Evolutionary conservation across 1,140 invertebrate species (phyloP).

Genomic region (Leptopilina boulardi): DNA sequence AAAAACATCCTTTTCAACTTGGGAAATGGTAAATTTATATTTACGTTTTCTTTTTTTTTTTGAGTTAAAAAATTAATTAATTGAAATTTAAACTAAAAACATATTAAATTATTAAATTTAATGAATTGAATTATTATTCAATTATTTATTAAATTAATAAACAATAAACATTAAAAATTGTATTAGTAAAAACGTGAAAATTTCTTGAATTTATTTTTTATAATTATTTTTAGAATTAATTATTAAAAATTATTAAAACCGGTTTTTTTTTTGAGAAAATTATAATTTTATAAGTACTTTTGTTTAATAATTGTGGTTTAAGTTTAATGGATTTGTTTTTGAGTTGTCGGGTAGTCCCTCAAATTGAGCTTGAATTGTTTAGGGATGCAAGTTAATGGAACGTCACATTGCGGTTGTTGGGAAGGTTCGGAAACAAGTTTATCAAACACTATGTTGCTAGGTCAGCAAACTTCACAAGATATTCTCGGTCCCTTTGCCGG

Average conservation of each 20-base stretch:
- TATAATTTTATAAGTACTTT: too few relatives aligned
- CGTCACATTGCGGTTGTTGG: conserved; percentile 74
- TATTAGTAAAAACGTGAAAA: too few relatives aligned
- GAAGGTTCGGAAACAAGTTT: conserved; percentile 74
- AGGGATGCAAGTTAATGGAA: conserved; percentile 76
- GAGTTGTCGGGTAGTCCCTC: neutral
- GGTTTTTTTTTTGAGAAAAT: too few relatives aligned
- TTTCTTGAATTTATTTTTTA: too few relatives aligned
- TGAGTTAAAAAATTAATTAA: neutral
- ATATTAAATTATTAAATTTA: too few relatives aligned
- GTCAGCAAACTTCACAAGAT: conserved; percentile 74
- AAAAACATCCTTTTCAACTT: neutral
- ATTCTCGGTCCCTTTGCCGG: conserved; percentile 72
- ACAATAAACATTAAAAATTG: too few relatives aligned
- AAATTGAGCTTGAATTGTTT: conserved; percentile 40
- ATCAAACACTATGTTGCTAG: conserved; percentile 71
- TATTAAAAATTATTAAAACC: too few relatives aligned
- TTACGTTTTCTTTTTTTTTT: neutral
- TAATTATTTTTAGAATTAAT: too few relatives aligned
- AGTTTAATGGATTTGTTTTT: neutral
- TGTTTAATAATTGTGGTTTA: neutral
- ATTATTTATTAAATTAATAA: too few relatives aligned
- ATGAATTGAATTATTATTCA: too few relatives aligned
- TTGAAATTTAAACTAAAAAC: too few relatives aligned
- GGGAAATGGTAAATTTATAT: neutral